Percentiles rank a stretch among this genome's conserved stretches.
These are phyloP conservation scores for Idaea dimidiata DNA, from an alignment of 2,888 invertebrate species.

Conservation along the genomic window DNA sequence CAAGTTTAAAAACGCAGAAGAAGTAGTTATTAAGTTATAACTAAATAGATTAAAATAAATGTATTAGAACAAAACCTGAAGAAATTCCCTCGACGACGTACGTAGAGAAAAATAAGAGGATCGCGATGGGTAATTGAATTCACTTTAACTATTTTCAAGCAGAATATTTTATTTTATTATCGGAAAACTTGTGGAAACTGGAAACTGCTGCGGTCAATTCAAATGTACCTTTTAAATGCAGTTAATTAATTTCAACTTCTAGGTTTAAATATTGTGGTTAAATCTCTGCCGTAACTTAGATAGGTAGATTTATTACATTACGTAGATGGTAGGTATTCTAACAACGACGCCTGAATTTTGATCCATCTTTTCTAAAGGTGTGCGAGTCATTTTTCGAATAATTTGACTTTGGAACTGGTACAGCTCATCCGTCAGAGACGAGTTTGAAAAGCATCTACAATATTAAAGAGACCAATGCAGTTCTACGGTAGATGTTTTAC, in stretches of 20 bases:
- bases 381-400: too few relatives aligned
- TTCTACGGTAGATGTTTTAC: too few relatives aligned
- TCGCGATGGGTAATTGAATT: not conserved
- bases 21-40: not conserved
- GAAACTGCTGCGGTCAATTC: not conserved
- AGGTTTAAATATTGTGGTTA: not conserved
- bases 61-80: not conserved
- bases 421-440: too few relatives aligned
- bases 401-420: too few relatives aligned
- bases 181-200: not conserved
- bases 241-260: not conserved
- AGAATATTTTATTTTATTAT: not conserved
- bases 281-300: too few relatives aligned
- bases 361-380: too few relatives aligned
- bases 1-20: too few relatives aligned
- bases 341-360: too few relatives aligned
- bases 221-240: not conserved
- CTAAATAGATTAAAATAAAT: not conserved
- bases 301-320: too few relatives aligned
- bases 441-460: too few relatives aligned
- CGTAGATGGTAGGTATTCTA: too few relatives aligned
- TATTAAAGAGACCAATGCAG: too few relatives aligned
- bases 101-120: not conserved
- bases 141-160: not conserved
- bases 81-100: not conserved